phyloP scores from a whole-genome alignment of 1,140 invertebrate genomes.

The Drosophila truncata region DNA sequence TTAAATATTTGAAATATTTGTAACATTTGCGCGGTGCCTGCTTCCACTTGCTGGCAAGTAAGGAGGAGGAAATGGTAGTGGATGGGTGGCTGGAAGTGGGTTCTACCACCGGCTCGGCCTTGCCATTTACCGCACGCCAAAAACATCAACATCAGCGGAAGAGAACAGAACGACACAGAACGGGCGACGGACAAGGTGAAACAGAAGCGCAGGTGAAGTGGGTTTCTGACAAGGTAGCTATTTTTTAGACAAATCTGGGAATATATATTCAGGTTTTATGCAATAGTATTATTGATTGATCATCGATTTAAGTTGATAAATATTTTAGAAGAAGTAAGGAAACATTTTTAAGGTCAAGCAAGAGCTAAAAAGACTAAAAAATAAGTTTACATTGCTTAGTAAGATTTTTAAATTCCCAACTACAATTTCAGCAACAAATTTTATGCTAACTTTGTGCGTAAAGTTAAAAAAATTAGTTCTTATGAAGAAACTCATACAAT shows the following conservation, averaged over 20 bases:
- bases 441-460: neutral
- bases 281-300: neutral
- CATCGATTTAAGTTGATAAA: neutral
- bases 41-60: conserved; percentile 36
- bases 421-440: neutral
- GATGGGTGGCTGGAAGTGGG: conserved; percentile 21
- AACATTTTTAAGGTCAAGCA: neutral
- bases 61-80: conserved; percentile 12
- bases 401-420: neutral
- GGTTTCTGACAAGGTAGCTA: neutral
- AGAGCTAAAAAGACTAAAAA: neutral
- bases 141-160: conserved; percentile 63
- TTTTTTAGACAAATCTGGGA: neutral
- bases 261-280: neutral
- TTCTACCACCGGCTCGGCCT: conserved; percentile 49
- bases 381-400: neutral
- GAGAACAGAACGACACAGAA: conserved; percentile 3
- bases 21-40: conserved; percentile 72
- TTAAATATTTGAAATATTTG: conserved; percentile 83
- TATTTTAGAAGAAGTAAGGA: neutral
- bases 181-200: conserved; percentile 14
- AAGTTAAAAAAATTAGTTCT: neutral
- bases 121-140: conserved; percentile 79
- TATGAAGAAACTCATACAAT: neutral
- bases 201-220: conserved; percentile 17